Evolutionary conservation across 2,888 invertebrate species (phyloP), one percentile per base, ranked within the genome.

Genomic region (Agrotis exclamationis): DNA sequence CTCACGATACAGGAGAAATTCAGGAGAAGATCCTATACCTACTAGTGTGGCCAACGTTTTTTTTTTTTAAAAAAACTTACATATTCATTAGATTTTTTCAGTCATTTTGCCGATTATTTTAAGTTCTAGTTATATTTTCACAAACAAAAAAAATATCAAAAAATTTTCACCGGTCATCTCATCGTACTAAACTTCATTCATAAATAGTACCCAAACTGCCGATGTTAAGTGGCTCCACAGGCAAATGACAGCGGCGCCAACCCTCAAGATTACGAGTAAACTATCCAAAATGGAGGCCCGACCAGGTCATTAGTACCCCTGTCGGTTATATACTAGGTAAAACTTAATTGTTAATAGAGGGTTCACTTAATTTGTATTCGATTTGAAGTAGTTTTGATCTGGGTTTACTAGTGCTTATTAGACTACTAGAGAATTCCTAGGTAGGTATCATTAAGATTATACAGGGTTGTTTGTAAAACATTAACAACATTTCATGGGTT

Each of bases 251-350:
- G 69, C 39, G 39, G 28, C 14, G 20, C 24, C 54, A 48, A 71
- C 81, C 73, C 77, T 70, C n/a, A 57, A 39, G 22, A 74, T 63
- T 67, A 54, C 24, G 28, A 24, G 58, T 76, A 80, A 82, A 70
- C 81, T 74, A 76, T 70, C 63, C 60, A 45, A 51, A 60, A 76
- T 76, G 11, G 53, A 22, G 62, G 28, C 57, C 50, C 39, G 28
- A 57, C 70, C 24, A 54, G 60, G 67, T 68, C 63, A 69, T 76
- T 84, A 82, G 77, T 24, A 66, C 54, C 68, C 59, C 44, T 60
- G 67, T 59, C 45, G 48, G 64, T 54, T 64, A 58, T 75, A 50
- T 75, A 59, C 53, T 66, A 45, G 24, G 47, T 66, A 59, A 63
- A 68, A 78, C 60, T 56, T 63, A 53, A 83, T 59, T 70, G 48